Base-by-base conservation (phyloP, 2,797 vertebrate genomes). In the Falco concolor region DNA sequence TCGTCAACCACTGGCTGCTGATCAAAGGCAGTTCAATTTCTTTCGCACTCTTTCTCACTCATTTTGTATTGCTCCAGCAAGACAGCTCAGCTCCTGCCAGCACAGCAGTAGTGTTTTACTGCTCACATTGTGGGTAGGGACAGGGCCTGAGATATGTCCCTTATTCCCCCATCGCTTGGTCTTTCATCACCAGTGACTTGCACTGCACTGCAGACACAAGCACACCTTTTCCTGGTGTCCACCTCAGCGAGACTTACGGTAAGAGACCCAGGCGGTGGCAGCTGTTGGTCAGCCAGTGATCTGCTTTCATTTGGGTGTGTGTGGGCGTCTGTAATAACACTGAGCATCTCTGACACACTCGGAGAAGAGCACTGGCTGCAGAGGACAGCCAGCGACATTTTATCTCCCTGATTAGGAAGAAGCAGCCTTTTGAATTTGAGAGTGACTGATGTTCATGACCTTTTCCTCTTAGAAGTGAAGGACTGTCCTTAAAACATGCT, bases 361-460 rank as follows among this genome's bases (percentile, higher is more conserved):
- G 70, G 30, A 64, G 47, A 36, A 87, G 81, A 90, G 36, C 12
- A 6, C 24, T 81, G 47, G 23, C 38, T 84, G 44, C 80, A 82
- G 44, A 88, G 40, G 84, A 23, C 23, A 87, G 60, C 21, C 81
- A 72, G 78, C 0, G 1, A 83, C 60, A 74, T 89, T 89, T 83
- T 49, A 79, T 18, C 38, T 75, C 75, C 45, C 34, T 36, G 28
- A 64, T 85, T 38, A 53, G 15, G 72, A 85, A 74, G 60, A 84
- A 73, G 19, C 40, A 87, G 49, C 16, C 52, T 92, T 92, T 47
- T 83, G 72, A 96, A 92, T 94, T 61, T 91, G 19, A 89, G 20
- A 86, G 49, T 83, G 89, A 80, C 81, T 80, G 84, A 96, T 89
- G 75, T 32, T 82, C 68, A n/a, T 87, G 91, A 94, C 60, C 75